These are phyloP conservation scores for Agraylea sexmaculata DNA, from an alignment of 1,140 invertebrate genomes.

Conservation along the genomic window DNA sequence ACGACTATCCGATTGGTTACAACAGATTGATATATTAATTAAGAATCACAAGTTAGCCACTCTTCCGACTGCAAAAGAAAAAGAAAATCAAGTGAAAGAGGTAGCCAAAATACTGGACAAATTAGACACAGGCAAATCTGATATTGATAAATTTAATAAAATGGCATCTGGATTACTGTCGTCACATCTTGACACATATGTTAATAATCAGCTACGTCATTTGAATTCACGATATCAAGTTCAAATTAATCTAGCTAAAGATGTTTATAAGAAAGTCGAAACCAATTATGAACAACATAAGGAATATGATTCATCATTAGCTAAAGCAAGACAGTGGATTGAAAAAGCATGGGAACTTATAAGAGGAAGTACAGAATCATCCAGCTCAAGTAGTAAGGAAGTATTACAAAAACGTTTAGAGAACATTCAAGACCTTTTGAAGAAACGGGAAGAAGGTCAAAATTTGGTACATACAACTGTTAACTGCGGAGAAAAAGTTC, in stretches of 20 bases:
- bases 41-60: slow-evolving; percentile 82
- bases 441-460: slow-evolving; percentile 82
- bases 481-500: slow-evolving; percentile 85
- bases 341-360: slow-evolving; percentile 76
- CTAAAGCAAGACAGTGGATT: slow-evolving; percentile 79
- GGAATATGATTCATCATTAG: slow-evolving; percentile 67
- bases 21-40: slow-evolving; percentile 83
- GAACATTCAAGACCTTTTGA: slow-evolving; percentile 69
- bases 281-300: slow-evolving; percentile 80
- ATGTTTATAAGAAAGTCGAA: slow-evolving; percentile 86
- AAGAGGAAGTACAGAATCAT: slow-evolving; percentile 63
- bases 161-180: slow-evolving; percentile 61
- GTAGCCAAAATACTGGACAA: slow-evolving; percentile 66
- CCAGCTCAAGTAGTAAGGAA: slow-evolving; percentile 70
- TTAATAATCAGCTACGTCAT: slow-evolving; percentile 81
- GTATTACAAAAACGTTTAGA: slow-evolving; percentile 70
- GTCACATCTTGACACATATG: slow-evolving; percentile 80
- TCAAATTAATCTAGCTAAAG: slow-evolving; percentile 80
- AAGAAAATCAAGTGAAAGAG: slow-evolving; percentile 71
- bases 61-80: slow-evolving; percentile 69
- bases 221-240: slow-evolving; percentile 87
- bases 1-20: slow-evolving; percentile 82
- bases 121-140: slow-evolving; percentile 65
- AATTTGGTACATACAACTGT: slow-evolving; percentile 79
- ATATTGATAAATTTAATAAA: slow-evolving; percentile 75